These are phyloP conservation scores for Prietella phreatophila DNA, from an alignment of 2,113 vertebrate species.

Conservation along the genomic window DNA sequence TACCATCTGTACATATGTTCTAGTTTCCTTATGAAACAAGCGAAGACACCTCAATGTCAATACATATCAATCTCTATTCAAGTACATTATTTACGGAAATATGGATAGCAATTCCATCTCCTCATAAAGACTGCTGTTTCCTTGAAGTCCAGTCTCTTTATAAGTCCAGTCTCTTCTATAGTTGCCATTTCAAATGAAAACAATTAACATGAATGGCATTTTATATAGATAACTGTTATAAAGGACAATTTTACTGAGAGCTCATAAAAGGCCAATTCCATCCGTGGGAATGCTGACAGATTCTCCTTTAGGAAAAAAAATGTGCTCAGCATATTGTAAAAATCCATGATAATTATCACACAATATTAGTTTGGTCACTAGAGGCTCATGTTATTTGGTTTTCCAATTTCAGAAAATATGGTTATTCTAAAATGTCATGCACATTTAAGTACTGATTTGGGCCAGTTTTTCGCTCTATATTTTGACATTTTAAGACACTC, in stretches of 20 bases:
- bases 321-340: constrained; percentile 69
- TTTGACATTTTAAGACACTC: neutral
- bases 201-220: constrained; percentile 59
- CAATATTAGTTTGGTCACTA: constrained; percentile 74
- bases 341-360: constrained; percentile 72
- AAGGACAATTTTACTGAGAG: constrained; percentile 65
- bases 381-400: constrained; percentile 63
- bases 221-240: constrained; percentile 62
- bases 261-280: constrained; percentile 73
- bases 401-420: constrained; percentile 53
- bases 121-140: constrained; percentile 12
- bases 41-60: neutral
- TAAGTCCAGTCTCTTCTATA: neutral
- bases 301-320: constrained; percentile 67
- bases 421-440: neutral
- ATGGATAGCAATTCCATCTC: neutral
- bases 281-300: constrained; percentile 64
- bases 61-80: neutral
- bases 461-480: neutral
- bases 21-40: constrained; percentile 2
- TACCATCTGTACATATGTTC: constrained; percentile 39
- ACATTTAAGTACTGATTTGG: neutral
- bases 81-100: neutral
- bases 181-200: constrained; percentile 16
- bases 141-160: neutral